These are phyloP conservation scores for Clamator glandarius DNA, from an alignment of 2,797 vertebrate genomes.

Conservation along the genomic window DNA sequence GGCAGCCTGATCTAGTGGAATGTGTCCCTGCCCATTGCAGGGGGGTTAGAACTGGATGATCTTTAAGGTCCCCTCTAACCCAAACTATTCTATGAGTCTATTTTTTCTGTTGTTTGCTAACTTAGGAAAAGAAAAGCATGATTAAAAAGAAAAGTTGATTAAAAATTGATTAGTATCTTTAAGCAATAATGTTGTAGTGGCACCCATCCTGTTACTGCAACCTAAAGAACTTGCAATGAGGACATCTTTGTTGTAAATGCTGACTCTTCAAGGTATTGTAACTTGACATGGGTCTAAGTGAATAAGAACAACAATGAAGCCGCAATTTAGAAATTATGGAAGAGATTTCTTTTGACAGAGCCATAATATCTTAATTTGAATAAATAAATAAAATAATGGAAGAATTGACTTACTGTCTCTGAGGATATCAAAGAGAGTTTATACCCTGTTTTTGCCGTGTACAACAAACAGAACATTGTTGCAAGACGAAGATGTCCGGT, in stretches of 20 bases:
- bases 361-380: neutral
- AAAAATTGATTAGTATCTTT: neutral
- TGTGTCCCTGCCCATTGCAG: no score
- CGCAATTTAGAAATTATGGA: neutral
- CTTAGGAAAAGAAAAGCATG: neutral
- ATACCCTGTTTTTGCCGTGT: neutral
- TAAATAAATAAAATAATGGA: slow-evolving; percentile 34
- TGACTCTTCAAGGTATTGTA: neutral
- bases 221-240: neutral
- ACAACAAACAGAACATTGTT: slow-evolving; percentile 49
- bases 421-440: slow-evolving; percentile 40
- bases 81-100: no score
- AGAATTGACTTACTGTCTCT: slow-evolving; percentile 3
- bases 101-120: neutral
- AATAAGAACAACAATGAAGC: neutral
- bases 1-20: no score
- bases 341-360: neutral
- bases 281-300: neutral
- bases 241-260: neutral
- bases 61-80: no score
- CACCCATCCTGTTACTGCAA: neutral
- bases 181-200: neutral
- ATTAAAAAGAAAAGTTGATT: neutral
- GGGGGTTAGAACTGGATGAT: no score
- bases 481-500: neutral